Base-by-base conservation (phyloP, 2,113 vertebrate genomes). In the Proteles cristata region DNA sequence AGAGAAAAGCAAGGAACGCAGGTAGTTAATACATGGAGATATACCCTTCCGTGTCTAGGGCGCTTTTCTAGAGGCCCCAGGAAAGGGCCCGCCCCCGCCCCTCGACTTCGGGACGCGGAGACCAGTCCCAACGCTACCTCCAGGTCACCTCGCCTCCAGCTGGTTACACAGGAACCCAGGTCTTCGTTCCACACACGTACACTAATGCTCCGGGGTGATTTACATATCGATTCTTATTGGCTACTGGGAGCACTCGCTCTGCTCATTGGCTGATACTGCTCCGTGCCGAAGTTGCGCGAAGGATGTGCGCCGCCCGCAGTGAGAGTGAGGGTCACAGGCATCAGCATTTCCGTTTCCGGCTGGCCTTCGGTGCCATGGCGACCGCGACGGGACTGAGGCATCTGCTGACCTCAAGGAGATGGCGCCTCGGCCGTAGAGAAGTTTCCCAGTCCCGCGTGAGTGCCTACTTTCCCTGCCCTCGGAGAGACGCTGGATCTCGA, bases 291-390 rank as follows among this genome's bases (percentile, higher is more conserved):
- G 16, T 77, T 69, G 43, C 6, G 16, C 39, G 7, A 21, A 23
- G 28, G 43, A 65, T 0, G 55, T 33, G 58, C 12, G 0, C 25
- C 0, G 23, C 14, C 1, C 6, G 10, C 3, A 7, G 11, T 12
- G 28, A 11, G 39, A 68, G n/a, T 14, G 21, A 39, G 17, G 2
- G 63, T 48, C 89, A 17, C 33, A 0, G 35, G 17, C 26, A 5
- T 2, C 7, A 31, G 0, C 1, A 23, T 23, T 98, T 98, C 97
- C 93, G 97, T 12, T 97, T 97, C 98, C 98, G 92, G 96, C 69
- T 96, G 53, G 8, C 9, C 15, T 25, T 33, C 10, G 53, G 19
- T 33, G 33, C 26, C 61, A 98, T 98, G 98, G 97, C 76, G 76
- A 76, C 89, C 15, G 14, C 17, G 0, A 5, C 12, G 0, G 31